Base-by-base conservation (phyloP, 2,888 invertebrate genomes). In the Chymomyza caudatula region DNA sequence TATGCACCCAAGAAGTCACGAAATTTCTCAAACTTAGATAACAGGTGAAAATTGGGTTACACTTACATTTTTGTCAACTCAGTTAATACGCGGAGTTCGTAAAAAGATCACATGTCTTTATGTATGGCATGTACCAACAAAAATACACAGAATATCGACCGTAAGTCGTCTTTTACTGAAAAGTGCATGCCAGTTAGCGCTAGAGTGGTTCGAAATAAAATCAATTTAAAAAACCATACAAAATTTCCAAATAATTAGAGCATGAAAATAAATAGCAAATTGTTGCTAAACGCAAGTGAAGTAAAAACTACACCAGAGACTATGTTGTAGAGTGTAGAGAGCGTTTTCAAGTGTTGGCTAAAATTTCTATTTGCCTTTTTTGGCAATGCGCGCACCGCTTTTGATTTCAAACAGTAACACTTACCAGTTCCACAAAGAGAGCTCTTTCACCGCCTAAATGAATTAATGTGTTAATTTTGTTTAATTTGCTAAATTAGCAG, bases 231-330 rank as follows among this genome's bases (percentile, higher is more conserved):
- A 67, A 62, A 63, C 54, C 62, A 67, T 63, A 58, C 62, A 74
- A 74, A 78, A 82, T 82, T 82, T 82, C 82, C 86, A 82, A 82
- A 82, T 82, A 82, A 82, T 82, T 82, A 82, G 82, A 82, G 82
- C 82, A 77, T 82, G 86, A 84, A 86, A 85, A 83, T 80, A 80
- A 83, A 76, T 67, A 71, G 85, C 78, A 69, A 71, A 77, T 56
- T 25, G 76, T 76, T 79, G 77, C 71, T 66, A 43, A 43, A 67
- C 52, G 58, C 61, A 61, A 44, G 22, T 25, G 6, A 54, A 2
- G 5, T 29, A 55, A 52, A 55, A 2, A 37, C 22, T 44, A n/a
- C 43, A 43, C 11, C 17, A 57, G 13, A 55, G 42, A 55, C 23
- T 11, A 37, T 37, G 29, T 37, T 17, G 29, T 8, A 17, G n/a